A percentile compares a stretch with the other conserved stretches of the same genome.
phyloP scores from a whole-genome alignment of 2,797 vertebrate genomes.

The Pagetopsis macropterus region DNA sequence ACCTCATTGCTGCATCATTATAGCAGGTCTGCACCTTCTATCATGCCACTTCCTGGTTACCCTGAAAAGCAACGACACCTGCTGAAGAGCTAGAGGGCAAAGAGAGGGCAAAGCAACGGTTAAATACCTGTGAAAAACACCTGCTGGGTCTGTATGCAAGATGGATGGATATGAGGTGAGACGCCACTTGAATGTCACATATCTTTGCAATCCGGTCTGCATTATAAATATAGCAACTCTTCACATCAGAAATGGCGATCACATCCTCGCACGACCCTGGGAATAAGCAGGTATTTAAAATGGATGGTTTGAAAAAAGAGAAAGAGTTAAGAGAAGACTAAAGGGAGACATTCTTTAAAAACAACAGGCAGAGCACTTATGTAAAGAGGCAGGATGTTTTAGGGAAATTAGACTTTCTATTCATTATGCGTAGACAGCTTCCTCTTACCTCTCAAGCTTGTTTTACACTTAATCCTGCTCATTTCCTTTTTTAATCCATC shows the following conservation, averaged over 20 bases:
- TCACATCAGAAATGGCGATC: conserved; percentile 45
- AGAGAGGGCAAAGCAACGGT: conserved; percentile 58
- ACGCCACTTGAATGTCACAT: conserved; percentile 41
- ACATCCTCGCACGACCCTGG: conserved; percentile 9
- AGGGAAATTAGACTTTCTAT: conserved; percentile 48
- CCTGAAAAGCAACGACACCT: conserved; percentile 59
- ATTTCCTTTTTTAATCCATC: conserved; percentile 63
- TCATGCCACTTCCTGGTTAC: conserved; percentile 63
- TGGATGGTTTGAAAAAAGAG: conserved; percentile 23
- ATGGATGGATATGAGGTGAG: conserved; percentile 32
- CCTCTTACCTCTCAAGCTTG: conserved; percentile 39
- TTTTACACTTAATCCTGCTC: conserved; percentile 52
- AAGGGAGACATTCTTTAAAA: conserved; percentile 26
- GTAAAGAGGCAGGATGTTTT: conserved; percentile 40
- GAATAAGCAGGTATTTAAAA: conserved; percentile 32
- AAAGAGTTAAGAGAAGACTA: conserved; percentile 3
- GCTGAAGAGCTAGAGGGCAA: conserved; percentile 63
- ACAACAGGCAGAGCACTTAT: conserved; percentile 31
- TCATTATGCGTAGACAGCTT: conserved; percentile 45
- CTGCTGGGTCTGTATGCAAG: conserved; percentile 12
- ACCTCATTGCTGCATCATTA: conserved; percentile 74
- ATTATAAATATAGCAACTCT: conserved; percentile 56
- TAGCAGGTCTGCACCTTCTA: conserved; percentile 57
- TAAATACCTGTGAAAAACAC: conserved; percentile 58
- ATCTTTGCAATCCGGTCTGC: conserved; percentile 39